Conservation (phyloP, 2,797 vertebrate genomes). For the Gymnodraco acuticeps region DNA sequence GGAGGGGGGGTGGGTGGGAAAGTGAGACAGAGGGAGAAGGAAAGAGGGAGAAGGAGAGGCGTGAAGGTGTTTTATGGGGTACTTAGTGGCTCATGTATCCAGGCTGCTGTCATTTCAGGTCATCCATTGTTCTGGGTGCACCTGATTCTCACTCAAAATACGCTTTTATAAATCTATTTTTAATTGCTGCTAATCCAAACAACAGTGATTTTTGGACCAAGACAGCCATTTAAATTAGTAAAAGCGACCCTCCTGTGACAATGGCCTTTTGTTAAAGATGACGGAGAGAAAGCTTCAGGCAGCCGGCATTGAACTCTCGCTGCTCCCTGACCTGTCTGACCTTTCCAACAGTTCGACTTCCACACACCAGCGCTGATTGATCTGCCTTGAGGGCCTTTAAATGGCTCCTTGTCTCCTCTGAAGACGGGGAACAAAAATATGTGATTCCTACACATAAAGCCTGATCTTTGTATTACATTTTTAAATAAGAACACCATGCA, state of each 20-base stretch:
- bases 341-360: slow-evolving; percentile 71
- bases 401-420: slow-evolving; percentile 36
- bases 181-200: slow-evolving; percentile 31
- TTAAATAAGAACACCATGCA: background rate
- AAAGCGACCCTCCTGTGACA: slow-evolving; percentile 36
- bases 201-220: slow-evolving; percentile 6
- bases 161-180: slow-evolving; percentile 14
- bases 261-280: slow-evolving; percentile 49
- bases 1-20: slow-evolving; percentile 53
- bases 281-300: slow-evolving; percentile 55
- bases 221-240: slow-evolving; percentile 17
- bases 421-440: slow-evolving; percentile 51
- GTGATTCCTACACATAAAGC: slow-evolving; percentile 45
- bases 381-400: slow-evolving; percentile 52
- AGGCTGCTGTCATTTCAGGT: slow-evolving; percentile 76
- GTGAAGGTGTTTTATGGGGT: slow-evolving; percentile 77
- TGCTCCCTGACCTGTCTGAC: slow-evolving; percentile 77
- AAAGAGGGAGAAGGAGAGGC: slow-evolving; percentile 64
- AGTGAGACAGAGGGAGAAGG: slow-evolving; percentile 63
- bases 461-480: slow-evolving; percentile 44
- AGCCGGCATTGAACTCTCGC: slow-evolving; percentile 61
- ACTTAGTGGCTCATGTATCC: slow-evolving; percentile 79
- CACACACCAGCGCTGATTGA: slow-evolving; percentile 65
- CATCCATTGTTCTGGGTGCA: slow-evolving; percentile 64
- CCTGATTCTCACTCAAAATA: slow-evolving; percentile 48